Percentiles rank a stretch among this genome's conserved stretches.
phyloP scores from a whole-genome alignment of 2,797 vertebrate genomes.

The Psittacula echo region DNA sequence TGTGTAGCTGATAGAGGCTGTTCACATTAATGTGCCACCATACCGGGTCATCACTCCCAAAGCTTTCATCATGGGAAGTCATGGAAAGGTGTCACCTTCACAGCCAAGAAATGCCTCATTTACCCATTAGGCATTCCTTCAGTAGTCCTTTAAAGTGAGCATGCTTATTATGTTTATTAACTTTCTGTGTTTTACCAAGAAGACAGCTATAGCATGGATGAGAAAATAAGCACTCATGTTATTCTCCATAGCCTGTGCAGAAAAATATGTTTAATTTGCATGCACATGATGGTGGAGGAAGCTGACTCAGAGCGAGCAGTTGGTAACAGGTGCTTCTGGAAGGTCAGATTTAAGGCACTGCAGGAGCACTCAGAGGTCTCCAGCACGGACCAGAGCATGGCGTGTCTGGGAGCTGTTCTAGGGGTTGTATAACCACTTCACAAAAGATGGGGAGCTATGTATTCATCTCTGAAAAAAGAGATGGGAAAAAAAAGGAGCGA shows the following conservation, averaged over 20 bases:
- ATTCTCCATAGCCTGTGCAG: not conserved
- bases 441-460: not conserved
- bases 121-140: constrained; percentile 26
- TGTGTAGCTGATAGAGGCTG: not conserved
- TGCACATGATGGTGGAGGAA: not conserved
- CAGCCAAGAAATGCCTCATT: constrained; percentile 18
- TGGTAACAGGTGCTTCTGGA: not conserved
- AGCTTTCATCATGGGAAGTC: constrained; percentile 18
- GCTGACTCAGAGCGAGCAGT: not conserved
- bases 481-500: not conserved
- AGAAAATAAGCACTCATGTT: constrained; percentile 5
- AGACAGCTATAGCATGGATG: not conserved
- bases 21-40: not conserved
- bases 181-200: not conserved
- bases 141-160: constrained; percentile 11
- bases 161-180: not conserved
- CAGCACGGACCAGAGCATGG: not conserved
- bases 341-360: not conserved
- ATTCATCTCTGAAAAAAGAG: not conserved
- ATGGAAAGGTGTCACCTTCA: constrained; percentile 18
- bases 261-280: constrained; percentile 19
- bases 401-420: not conserved
- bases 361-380: not conserved
- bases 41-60: constrained; percentile 11
- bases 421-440: not conserved